These are phyloP conservation scores for Anhinga anhinga DNA, from an alignment of 2,113 vertebrate species.

Conservation along the genomic window DNA sequence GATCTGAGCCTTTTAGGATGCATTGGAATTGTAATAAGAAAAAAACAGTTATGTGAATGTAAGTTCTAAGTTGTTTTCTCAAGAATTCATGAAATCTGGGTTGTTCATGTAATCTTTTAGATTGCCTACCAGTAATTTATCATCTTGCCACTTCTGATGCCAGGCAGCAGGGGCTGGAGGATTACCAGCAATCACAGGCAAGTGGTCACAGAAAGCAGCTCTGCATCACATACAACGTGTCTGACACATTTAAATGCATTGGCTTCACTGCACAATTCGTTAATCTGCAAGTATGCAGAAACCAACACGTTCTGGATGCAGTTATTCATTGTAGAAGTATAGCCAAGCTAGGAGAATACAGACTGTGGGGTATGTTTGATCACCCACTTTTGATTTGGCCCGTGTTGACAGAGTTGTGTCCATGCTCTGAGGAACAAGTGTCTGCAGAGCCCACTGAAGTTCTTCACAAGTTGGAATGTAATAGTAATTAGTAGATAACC, in stretches of 20 bases:
- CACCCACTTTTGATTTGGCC: background rate
- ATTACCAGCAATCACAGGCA: background rate
- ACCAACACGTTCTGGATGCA: background rate
- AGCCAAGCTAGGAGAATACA: background rate
- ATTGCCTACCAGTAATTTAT: background rate
- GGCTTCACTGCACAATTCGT: background rate
- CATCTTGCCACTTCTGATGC: background rate
- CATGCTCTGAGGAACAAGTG: background rate
- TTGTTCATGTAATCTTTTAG: background rate
- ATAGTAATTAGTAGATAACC: background rate
- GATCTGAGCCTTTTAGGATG: background rate
- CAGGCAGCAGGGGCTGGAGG: background rate
- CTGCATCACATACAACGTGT: background rate
- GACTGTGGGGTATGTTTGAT: background rate
- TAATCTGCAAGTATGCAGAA: background rate
- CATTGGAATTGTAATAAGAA: background rate
- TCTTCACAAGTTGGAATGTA: background rate
- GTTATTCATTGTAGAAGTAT: background rate
- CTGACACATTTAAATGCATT: background rate
- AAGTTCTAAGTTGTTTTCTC: background rate
- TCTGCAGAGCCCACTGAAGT: background rate
- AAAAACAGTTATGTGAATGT: background rate
- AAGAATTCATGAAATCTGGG: background rate
- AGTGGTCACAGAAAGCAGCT: background rate
- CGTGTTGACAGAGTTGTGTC: background rate